Conservation (phyloP, 2,113 vertebrate species). For the Rhabdomys dilectus region DNA sequence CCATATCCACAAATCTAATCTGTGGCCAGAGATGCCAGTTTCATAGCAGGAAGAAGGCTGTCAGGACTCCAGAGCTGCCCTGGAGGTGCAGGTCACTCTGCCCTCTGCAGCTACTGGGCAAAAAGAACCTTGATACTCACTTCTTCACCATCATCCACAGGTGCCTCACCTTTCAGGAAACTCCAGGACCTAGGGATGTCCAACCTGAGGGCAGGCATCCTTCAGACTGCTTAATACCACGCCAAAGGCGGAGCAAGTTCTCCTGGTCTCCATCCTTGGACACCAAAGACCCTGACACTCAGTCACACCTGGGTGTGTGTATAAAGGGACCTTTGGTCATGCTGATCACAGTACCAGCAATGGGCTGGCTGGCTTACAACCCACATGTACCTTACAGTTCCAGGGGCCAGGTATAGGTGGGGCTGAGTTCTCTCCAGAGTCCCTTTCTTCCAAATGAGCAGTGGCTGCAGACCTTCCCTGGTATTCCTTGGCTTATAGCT, state of each 20-base stretch:
- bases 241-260: not conserved
- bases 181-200: not conserved
- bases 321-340: not conserved
- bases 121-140: not conserved
- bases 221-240: not conserved
- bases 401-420: not conserved
- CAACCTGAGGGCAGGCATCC: not conserved
- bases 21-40: not conserved
- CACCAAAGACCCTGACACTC: not conserved
- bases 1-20: no score
- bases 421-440: not conserved
- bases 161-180: not conserved
- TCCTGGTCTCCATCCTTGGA: not conserved
- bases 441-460: not conserved
- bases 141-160: not conserved
- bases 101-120: not conserved
- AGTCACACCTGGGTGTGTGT: not conserved
- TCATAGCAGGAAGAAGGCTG: rapidly evolving
- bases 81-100: not conserved
- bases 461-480: rapidly evolving
- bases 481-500: not conserved
- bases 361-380: not conserved
- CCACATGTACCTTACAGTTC: not conserved
- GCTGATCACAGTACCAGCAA: rapidly evolving
- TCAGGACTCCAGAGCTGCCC: not conserved